phyloP scores from a whole-genome alignment of 2,797 vertebrate species.

The Cyprinodon diabolis region DNA sequence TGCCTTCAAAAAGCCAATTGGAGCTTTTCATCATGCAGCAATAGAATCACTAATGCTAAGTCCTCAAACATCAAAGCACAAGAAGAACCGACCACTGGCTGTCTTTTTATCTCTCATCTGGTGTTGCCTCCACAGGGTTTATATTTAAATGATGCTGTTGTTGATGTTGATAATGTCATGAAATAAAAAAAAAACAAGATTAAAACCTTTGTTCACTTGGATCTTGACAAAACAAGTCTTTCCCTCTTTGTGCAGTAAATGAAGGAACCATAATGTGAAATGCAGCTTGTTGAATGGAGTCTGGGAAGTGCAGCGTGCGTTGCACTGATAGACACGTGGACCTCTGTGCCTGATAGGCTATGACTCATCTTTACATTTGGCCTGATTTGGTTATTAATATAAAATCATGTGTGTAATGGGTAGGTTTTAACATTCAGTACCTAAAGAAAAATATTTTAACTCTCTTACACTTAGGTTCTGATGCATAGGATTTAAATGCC shows the following conservation, averaged over 20 bases:
- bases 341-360: not conserved
- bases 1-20: conserved; percentile 8
- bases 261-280: not conserved
- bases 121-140: conserved; percentile 38
- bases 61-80: conserved; percentile 24
- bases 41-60: conserved; percentile 33
- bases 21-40: conserved; percentile 44
- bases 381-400: not conserved
- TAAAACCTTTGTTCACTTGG: conserved; percentile 46
- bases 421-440: not conserved
- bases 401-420: not conserved
- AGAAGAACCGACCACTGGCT: conserved; percentile 28
- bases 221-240: conserved; percentile 3
- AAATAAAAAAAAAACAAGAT: conserved; percentile 26
- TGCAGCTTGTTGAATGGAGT: not conserved
- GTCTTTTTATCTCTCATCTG: conserved; percentile 30
- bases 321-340: not conserved
- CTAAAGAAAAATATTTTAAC: not conserved
- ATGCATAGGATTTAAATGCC: too few relatives aligned
- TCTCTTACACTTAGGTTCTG: too few relatives aligned
- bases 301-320: not conserved
- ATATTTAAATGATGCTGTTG: conserved; percentile 19
- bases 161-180: conserved; percentile 47
- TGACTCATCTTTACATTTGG: not conserved
- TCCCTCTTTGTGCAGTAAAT: not conserved